Evolutionary conservation across 2,888 invertebrate species (phyloP), one percentile per base, ranked within the genome.

Genomic region (Calameuta filiformis): DNA sequence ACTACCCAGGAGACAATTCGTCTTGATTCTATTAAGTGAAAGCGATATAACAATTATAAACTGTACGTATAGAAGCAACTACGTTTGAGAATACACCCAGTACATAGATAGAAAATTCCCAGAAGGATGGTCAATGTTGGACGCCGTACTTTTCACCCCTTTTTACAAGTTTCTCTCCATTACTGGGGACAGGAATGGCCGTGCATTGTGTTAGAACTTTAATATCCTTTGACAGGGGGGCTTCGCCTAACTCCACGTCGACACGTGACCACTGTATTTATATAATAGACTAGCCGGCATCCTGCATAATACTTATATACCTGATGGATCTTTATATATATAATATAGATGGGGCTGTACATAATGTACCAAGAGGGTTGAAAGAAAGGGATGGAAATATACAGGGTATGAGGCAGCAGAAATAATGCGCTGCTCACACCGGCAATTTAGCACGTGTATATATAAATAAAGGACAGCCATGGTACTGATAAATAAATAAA

Each of bases 201-300:
- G 56, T 77, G 82, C 80, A 85, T 87, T 85, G 85, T 87, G 82
- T 85, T 83, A 82, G 84, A 86, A 89, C 88, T 89, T 90, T 89
- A 90, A 90, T 90, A 90, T 90, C 89, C 87, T 89, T 87, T 87
- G 85, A 86, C 83, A 81, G 77, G 77, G 31, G 78, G 75, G 77
- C 71, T 83, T 81, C 85, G 84, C 83, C 82, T 83, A 81, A 82
- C 79, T 78, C 74, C 83, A 80, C 75, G 37, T 31, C 75, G 87
- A 81, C 90, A 90, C 89, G 90, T 89, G 90, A 83, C 89, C 85
- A 82, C 83, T 82, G 81, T 77, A 77, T 82, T 78, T 73, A 56
- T 78, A 76, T 78, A 76, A 78, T 78, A 73, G 78, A 76, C 75
- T 73, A 69, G 75, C 40, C n/a, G 56, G 56, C 56, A 71, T 33